Conservation (phyloP, 2,113 vertebrate genomes). For the Syngnathoides biaculeatus region DNA sequence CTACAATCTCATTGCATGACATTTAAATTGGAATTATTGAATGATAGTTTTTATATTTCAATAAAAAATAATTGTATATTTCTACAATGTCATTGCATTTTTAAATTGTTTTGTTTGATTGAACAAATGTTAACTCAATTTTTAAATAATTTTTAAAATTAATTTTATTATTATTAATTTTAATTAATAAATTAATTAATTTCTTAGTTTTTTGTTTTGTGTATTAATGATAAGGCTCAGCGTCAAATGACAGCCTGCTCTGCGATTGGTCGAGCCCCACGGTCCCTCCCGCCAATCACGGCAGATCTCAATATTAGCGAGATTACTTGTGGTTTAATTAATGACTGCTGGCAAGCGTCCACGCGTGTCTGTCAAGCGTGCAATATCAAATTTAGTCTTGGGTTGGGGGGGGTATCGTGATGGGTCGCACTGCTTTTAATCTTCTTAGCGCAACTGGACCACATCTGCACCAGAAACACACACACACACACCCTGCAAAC, state of each 20-base stretch:
- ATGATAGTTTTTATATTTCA: too few species aligned
- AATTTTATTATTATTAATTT: too few species aligned
- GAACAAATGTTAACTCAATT: too few species aligned
- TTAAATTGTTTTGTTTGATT: too few species aligned
- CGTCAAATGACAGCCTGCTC: conserved; percentile 7
- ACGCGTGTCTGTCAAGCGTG: conserved; percentile 53
- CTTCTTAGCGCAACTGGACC: conserved; percentile 39
- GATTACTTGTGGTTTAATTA: conserved; percentile 57
- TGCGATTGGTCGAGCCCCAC: conserved; percentile 25
- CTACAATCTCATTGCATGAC: too few species aligned
- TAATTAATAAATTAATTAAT: too few species aligned
- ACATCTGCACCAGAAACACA: conserved; percentile 32
- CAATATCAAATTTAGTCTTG: conserved; percentile 22
- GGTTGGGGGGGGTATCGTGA: not conserved
- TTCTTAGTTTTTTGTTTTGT: too few species aligned
- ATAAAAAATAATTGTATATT: too few species aligned
- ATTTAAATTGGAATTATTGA: too few species aligned
- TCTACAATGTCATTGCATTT: too few species aligned
- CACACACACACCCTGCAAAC: not conserved
- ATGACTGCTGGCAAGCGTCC: conserved; percentile 42
- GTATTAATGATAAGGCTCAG: too few species aligned
- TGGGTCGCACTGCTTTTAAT: conserved; percentile 32
- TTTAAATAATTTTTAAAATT: too few species aligned
- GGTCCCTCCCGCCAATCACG: not conserved
- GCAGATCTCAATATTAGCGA: not conserved